These are phyloP conservation scores for Neotoxoptera formosana DNA, from an alignment of 1,140 invertebrate species.

Conservation along the genomic window DNA sequence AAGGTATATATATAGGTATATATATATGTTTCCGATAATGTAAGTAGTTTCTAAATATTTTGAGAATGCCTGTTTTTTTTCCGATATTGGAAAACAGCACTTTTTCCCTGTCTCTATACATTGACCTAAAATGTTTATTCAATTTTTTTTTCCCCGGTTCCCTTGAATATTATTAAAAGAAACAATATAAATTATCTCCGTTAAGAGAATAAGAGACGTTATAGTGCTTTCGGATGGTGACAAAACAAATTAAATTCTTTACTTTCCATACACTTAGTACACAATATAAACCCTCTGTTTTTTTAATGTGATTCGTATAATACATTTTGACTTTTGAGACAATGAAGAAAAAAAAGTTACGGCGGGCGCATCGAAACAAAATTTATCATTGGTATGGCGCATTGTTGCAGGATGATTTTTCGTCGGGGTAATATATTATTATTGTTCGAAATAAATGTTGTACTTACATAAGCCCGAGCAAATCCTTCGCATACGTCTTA, in stretches of 20 bases:
- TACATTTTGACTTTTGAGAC: background rate
- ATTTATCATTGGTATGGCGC: background rate
- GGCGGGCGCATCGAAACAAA: background rate
- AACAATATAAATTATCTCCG: constrained; percentile 7
- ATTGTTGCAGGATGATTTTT: background rate
- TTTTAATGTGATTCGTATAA: background rate
- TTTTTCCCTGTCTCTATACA: background rate
- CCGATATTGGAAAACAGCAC: background rate
- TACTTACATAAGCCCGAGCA: background rate
- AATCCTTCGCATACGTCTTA: background rate
- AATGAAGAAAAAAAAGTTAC: background rate
- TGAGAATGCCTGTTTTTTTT: background rate
- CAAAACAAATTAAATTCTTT: constrained; percentile 10
- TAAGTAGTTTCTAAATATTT: background rate
- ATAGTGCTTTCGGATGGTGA: background rate
- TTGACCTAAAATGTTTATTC: background rate
- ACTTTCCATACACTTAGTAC: background rate
- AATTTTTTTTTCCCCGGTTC: background rate
- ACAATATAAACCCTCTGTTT: background rate
- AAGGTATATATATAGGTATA: background rate
- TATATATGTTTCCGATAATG: background rate
- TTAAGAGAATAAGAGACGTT: background rate
- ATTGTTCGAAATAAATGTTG: background rate
- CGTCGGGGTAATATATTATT: background rate
- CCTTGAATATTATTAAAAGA: background rate